phyloP scores from a whole-genome alignment of 2,113 vertebrate species.

The Piprites chloris region DNA sequence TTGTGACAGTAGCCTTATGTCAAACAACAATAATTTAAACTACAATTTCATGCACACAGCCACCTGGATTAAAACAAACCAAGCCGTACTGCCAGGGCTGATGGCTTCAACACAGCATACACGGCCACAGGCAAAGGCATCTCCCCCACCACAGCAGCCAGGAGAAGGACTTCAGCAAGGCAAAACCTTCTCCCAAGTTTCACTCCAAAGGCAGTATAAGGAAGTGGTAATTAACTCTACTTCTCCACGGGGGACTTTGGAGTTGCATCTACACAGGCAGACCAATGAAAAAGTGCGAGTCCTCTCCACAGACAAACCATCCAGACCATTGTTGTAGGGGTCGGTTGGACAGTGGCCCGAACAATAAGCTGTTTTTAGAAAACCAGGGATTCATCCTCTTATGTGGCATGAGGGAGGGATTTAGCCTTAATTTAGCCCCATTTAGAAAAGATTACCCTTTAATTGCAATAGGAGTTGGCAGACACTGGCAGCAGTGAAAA shows the following conservation, averaged over 20 bases:
- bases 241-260: not conserved
- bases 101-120: not conserved
- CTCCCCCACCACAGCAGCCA: not conserved
- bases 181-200: not conserved
- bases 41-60: not conserved
- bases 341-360: slow-evolving; percentile 61
- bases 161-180: not conserved
- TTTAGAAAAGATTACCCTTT: slow-evolving; percentile 80
- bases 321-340: not conserved
- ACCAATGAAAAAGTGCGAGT: not conserved
- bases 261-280: not conserved
- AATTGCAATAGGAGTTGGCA: slow-evolving; percentile 72
- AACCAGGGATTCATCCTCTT: slow-evolving; percentile 75
- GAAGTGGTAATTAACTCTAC: not conserved
- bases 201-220: not conserved
- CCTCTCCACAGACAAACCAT: not conserved
- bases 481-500: slow-evolving; percentile 21
- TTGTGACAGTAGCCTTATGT: not conserved
- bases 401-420: slow-evolving; percentile 71
- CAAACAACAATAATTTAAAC: not conserved
- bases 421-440: slow-evolving; percentile 76
- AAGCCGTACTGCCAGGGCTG: rapidly evolving
- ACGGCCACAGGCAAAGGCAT: not conserved
- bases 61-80: not conserved
- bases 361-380: slow-evolving; percentile 77